Percentiles rank a stretch among this genome's conserved stretches.
Evolutionary conservation across 2,888 invertebrate species (phyloP).

Genomic region (Neria commutata): DNA sequence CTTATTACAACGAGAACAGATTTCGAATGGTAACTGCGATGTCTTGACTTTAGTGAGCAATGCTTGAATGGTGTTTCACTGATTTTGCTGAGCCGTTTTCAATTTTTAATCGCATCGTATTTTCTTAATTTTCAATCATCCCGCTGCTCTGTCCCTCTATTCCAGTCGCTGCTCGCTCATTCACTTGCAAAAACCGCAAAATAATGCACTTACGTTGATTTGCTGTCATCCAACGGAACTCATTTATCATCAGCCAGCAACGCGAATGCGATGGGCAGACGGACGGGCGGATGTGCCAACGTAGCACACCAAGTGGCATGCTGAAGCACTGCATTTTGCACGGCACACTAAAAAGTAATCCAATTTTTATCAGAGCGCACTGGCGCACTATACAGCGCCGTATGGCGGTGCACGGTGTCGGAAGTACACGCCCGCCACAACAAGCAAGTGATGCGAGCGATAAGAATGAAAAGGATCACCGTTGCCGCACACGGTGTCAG

Average conservation of each 20-base stretch:
- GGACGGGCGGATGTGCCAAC: slow-evolving; percentile 31
- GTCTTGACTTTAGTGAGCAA: too few relatives aligned
- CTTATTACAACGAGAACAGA: too few relatives aligned
- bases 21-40: too few relatives aligned
- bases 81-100: too few relatives aligned
- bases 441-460: not conserved
- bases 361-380: slow-evolving; percentile 60
- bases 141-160: too few relatives aligned
- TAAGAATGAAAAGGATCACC: slow-evolving; percentile 16
- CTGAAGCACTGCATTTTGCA: slow-evolving; percentile 24
- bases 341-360: slow-evolving; percentile 52
- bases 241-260: slow-evolving; percentile 55
- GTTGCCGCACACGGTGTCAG: not conserved
- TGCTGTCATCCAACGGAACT: slow-evolving; percentile 59
- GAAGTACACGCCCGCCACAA: slow-evolving; percentile 13
- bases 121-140: too few relatives aligned
- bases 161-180: too few relatives aligned
- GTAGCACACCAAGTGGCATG: slow-evolving; percentile 27
- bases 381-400: slow-evolving; percentile 55
- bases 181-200: not conserved
- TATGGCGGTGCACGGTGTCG: slow-evolving; percentile 35
- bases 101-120: too few relatives aligned
- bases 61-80: too few relatives aligned
- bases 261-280: slow-evolving; percentile 16
- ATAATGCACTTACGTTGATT: slow-evolving; percentile 59